These are phyloP conservation scores for Heterochromis multidens DNA, from an alignment of 2,113 vertebrate species.

Conservation along the genomic window DNA sequence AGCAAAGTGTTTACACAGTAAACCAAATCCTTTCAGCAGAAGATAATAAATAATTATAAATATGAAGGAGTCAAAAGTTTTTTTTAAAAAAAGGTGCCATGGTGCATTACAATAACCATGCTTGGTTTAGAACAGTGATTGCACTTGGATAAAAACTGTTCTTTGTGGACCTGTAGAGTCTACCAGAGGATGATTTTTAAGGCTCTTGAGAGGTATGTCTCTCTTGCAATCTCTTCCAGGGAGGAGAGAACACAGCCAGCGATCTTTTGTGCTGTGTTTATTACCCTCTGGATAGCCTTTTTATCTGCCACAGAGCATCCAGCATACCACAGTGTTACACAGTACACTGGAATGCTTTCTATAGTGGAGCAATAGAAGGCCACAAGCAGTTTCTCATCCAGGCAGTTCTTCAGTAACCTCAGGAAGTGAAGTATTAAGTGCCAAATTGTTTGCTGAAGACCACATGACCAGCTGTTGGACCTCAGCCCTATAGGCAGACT, in stretches of 20 bases:
- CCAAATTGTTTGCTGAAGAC: background rate
- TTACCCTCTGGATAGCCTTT: background rate
- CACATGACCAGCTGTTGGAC: background rate
- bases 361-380: too few relatives aligned
- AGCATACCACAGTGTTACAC: too few relatives aligned
- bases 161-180: background rate
- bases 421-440: too few relatives aligned
- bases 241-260: background rate
- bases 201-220: background rate
- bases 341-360: too few relatives aligned
- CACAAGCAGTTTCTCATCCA: too few relatives aligned
- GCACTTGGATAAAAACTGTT: background rate
- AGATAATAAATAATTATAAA: background rate
- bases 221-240: background rate
- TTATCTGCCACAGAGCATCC: background rate
- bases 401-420: too few relatives aligned
- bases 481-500: background rate
- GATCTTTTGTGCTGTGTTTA: background rate
- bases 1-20: background rate
- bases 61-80: background rate
- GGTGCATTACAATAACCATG: background rate
- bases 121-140: background rate
- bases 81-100: background rate
- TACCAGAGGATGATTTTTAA: background rate
- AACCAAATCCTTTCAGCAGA: background rate